Base-by-base conservation (phyloP, 2,113 vertebrate species). In the Hyaena hyaena region DNA sequence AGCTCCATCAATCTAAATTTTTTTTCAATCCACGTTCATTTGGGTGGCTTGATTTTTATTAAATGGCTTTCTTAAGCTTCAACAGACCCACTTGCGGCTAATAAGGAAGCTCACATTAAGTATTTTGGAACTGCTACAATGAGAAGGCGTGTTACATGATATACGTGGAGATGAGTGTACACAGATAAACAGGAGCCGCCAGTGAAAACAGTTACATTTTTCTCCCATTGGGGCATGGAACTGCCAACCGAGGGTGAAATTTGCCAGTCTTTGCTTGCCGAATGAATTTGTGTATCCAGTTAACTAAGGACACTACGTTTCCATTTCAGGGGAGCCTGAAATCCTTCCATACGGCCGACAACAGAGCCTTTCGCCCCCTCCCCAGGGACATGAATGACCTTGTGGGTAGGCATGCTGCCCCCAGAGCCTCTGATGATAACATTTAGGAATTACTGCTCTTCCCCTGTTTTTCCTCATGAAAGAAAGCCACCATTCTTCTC, bases 31-130 rank as follows among this genome's bases (percentile, higher is more conserved):
- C 96, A 48, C 89, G 97, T 98, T 99, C 98, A 99, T 99, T 99
- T 99, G 97, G 98, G 98, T 98, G 97, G 97, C 98, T 98, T 99
- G 98, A 98, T 99, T 98, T 99, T 98, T 98, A 98, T 98, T 99
- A 99, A 99, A 98, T 98, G 97, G 98, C 97, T 98, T 98, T 98
- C 98, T 96, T 74, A 97, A 96, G 96, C 97, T 97, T 97, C 98
- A 95, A 48, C 90, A 97, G 96, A 96, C 95, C 81, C 61, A 92
- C 97, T 98, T 98, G 92, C 91, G 96, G 94, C 96, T 98, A 98
- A 87, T 98, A 94, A 88, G 96, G 92, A 96, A 97, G 93, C 95
- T 93, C 43, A 8, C 53, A 4, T 77, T 89, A 97, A 69, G 93
- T 79, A 81, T 23, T 93, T 95, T 93, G 92, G 92, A 58, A 0